Percentiles rank a stretch among this genome's conserved stretches.
Conservation (phyloP, 2,888 invertebrate species). For the Acholoe squamosa region DNA sequence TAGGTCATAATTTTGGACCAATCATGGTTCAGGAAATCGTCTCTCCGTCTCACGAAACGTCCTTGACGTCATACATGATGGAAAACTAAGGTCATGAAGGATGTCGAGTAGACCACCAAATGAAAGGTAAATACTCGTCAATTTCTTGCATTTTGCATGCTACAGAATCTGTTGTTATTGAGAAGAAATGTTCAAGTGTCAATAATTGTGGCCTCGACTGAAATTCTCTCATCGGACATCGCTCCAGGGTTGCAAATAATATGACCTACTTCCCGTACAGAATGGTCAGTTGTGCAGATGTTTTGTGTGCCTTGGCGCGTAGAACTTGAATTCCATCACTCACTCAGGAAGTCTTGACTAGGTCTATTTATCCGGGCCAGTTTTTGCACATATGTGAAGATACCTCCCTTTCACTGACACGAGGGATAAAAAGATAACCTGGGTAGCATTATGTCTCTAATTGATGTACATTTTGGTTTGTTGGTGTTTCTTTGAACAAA, state of each 20-base stretch:
- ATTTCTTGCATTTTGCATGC: constrained; percentile 20
- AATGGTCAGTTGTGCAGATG: constrained; percentile 32
- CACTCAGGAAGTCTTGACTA: too few species aligned
- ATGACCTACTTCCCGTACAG: constrained; percentile 54
- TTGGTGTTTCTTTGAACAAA: too few species aligned
- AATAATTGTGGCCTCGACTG: too few species aligned
- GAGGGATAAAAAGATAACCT: too few species aligned
- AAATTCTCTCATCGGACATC: background rate
- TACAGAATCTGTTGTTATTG: background rate
- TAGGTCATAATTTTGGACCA: constrained; percentile 36
- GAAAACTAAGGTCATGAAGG: constrained; percentile 65
- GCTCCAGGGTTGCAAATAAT: background rate
- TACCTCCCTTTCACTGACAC: too few species aligned
- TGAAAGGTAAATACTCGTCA: constrained; percentile 61
- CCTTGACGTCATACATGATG: constrained; percentile 66
- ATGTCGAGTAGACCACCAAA: constrained; percentile 65
- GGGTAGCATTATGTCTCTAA: too few species aligned
- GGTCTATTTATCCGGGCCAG: too few species aligned
- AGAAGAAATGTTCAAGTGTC: background rate
- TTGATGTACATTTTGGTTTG: too few species aligned
- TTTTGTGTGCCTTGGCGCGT: constrained; percentile 53
- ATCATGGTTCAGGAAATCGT: background rate
- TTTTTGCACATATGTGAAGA: too few species aligned
- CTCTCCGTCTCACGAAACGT: constrained; percentile 45
- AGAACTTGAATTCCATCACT: constrained; percentile 46